These are phyloP conservation scores for Aleiodes testaceus DNA, from an alignment of 2,888 invertebrate genomes.

Conservation along the genomic window DNA sequence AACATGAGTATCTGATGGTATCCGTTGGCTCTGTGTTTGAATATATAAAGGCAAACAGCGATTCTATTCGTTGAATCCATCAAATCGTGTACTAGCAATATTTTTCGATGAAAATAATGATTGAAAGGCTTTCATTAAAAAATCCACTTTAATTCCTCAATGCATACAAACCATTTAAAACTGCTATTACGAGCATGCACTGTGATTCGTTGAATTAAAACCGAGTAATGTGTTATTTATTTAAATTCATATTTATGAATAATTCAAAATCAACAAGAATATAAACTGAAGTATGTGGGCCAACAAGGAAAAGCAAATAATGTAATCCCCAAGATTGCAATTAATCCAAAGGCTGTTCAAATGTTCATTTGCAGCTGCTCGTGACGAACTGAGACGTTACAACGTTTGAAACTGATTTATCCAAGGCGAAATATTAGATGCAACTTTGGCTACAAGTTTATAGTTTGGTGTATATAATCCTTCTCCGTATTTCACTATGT, in stretches of 20 bases:
- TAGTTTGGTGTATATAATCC: background rate
- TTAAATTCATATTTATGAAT: no score
- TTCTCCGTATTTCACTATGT: background rate
- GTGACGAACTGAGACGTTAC: conserved; percentile 47
- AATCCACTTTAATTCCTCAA: no score
- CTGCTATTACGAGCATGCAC: no score
- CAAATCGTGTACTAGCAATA: no score
- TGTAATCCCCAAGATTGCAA: conserved; percentile 16
- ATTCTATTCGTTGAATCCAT: background rate
- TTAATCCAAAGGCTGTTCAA: conserved; percentile 6
- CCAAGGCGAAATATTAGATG: conserved; percentile 24
- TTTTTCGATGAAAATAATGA: no score
- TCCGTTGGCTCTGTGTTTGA: background rate
- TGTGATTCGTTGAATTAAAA: no score
- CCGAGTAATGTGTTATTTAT: no score
- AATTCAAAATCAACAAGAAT: no score
- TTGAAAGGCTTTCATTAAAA: no score
- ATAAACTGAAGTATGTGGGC: background rate
- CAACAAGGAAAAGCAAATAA: background rate
- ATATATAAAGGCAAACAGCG: background rate
- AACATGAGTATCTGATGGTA: background rate
- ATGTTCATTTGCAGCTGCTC: conserved; percentile 40
- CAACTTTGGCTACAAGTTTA: conserved; percentile 17
- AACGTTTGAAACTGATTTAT: conserved; percentile 47
- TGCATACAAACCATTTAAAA: no score